A percentile compares a stretch with the other conserved stretches of the same genome.
Evolutionary conservation across 1,140 invertebrate genomes (phyloP).

Genomic region (Heterodera carotae): DNA sequence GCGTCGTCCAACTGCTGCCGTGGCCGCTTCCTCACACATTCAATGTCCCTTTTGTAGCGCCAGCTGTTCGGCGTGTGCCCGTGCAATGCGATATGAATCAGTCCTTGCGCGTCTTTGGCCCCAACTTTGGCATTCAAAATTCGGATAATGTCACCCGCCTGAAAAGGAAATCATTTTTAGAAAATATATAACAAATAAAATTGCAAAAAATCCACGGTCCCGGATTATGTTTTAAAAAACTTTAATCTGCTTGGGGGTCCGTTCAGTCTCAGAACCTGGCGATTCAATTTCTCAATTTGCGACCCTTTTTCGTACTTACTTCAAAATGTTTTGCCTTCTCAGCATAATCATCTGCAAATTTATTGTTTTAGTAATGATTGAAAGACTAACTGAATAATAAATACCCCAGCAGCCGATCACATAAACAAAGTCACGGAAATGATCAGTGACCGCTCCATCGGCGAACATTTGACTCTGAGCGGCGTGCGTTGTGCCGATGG

Average conservation of each 20-base stretch:
- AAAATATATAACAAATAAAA: too few species aligned
- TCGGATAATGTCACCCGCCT: background rate
- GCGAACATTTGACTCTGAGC: background rate
- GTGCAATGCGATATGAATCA: background rate
- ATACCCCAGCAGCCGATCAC: background rate
- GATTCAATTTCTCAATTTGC: too few species aligned
- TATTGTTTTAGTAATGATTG: background rate
- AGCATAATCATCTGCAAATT: too few species aligned
- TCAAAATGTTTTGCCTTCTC: too few species aligned
- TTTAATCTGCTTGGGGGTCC: too few species aligned
- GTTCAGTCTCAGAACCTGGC: too few species aligned
- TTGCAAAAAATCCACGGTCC: too few species aligned
- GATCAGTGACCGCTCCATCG: background rate
- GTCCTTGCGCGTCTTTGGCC: background rate
- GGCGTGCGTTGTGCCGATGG: background rate
- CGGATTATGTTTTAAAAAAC: too few species aligned
- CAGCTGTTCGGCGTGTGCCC: background rate
- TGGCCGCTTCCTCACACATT: background rate
- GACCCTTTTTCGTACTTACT: too few species aligned
- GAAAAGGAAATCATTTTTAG: too few species aligned
- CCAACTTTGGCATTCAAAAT: background rate
- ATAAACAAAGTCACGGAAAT: background rate
- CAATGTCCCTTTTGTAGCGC: background rate
- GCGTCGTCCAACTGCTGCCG: background rate
- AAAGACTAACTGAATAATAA: background rate